Evolutionary conservation across 64 coral and sea anemone species (phyloP), one percentile per base, ranked within the genome.

Genomic region (Catalaphyllia jardinei): DNA sequence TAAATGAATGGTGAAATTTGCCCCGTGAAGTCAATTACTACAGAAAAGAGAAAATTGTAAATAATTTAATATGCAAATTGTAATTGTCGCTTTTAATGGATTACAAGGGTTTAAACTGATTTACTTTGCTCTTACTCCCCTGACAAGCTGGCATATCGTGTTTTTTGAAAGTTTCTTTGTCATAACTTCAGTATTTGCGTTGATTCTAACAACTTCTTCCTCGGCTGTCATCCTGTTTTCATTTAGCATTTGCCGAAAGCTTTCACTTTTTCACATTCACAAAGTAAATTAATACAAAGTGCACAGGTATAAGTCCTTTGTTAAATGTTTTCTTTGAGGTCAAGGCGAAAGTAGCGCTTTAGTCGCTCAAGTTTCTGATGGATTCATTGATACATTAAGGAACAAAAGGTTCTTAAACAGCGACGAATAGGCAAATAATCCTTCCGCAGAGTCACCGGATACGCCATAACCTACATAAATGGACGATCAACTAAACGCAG

Each of bases 381-480:
- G 27, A 29, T 73, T 73, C 29, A 15, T 22, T 6, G 65, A 69
- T 28, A 69, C 22, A 69, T 69, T 6, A 9, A 25, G 29, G 71
- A 73, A 73, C 71, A 73, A 73, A 73, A 30, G 71, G 12, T 15
- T 73, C 25, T 30, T 73, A 73, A 73, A 73, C 28, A 73, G 71
- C 71, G 24, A 12, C 71, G n/a, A 73, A 31, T 15, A 73, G 71
- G 11, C 71, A 73, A 73, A 73, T 73, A 73, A 67, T 73, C 71
- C 28, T 28, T 31, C 25, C 12, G 28, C 8, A 27, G 29, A 1
- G 71, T 29, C n/a, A 73, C 71, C 71, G 71, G 71, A 73, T 73
- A 73, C 71, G 29, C 13, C 29, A 14, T 15, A 73, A 46, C 42
- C 71, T 16, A 15, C 25, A 30, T 30, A 73, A 73, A 73, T 29